Evolutionary conservation across 2,888 invertebrate species (phyloP), one percentile per base, ranked within the genome.

Genomic region (Caenorhabditis sp.): DNA sequence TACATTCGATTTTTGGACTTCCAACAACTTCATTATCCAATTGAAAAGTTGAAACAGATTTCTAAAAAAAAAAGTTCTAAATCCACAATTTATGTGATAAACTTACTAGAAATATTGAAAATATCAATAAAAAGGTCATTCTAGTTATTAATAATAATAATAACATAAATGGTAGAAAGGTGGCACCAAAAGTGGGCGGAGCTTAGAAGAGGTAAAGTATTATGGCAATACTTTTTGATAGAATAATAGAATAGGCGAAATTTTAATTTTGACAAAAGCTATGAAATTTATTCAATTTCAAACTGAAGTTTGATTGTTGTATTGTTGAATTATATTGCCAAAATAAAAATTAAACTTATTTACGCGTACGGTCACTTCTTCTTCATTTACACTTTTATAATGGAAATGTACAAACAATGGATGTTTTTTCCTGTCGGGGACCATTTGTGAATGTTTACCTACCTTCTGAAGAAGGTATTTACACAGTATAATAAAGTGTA

Each of bases 11-110:
- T 49, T 74, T 66, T 10, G 85, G 85, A 50, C 63, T 61, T 6
- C 81, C 83, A 2, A 81, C 65, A 2, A 84, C 77, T 58, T 75
- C 80, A 66, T 83, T 84, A 58, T 83, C 17, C 27, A 62, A 27
- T 63, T 36, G 58, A 66, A 1, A 62, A 65, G 63, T 43, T 17
- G 43, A 10, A 3, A 43, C 17, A 3, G 17, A 6, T 31, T 14
- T 17, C 17, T 10, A 43, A 43, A 43, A 43, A 43, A 3, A 12
- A 3, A 43, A 6, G 14, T 5, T 43, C 17, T 43, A 5, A 36
- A 12, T 36, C 5, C 36, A 5, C 5, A 36, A 36, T n/a, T n/a
- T n/a, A n/a, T n/a, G n/a, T n/a, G n/a, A n/a, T 17, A 43, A 43
- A 43, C 43, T 43, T 43, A 43, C 43, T 14, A 17, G 14, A 17